Base-by-base conservation (phyloP, 2,113 vertebrate genomes). In the Puffinus mauretanicus region DNA sequence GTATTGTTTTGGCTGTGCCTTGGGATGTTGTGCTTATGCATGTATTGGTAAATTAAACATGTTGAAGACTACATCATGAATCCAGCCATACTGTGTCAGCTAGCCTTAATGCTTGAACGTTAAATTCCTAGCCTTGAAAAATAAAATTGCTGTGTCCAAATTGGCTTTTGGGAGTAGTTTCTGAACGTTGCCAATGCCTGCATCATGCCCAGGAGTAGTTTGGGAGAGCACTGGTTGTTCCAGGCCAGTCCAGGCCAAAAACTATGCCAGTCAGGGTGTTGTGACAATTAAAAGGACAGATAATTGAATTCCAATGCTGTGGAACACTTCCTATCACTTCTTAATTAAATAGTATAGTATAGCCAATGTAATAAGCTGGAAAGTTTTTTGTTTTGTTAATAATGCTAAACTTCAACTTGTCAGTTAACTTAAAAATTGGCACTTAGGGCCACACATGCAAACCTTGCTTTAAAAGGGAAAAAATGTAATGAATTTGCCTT, bases 281-380 rank as follows among this genome's bases (percentile, higher is more conserved):
- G 16, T 58, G 81, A 62, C 60, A 77, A 80, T 77, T 69, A 61
- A 83, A 94, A 92, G 36, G 51, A 83, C 8, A 30, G 30, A 69
- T 91, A 95, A 91, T 91, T 94, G 65, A 95, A 94, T 94, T 88
- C 18, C 40, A 86, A 4, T 70, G 36, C 34, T 83, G 51, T 73
- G 80, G 64, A 94, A 88, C 24, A 21, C 6, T 77, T 88, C 18
- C 32, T 85, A 77, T 40, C 46, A 38, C 7, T 87, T 71, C 6
- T 60, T 88, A 85, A 85, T 82, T 64, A 76, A 96, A 40, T 44
- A 72, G 24, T 64, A 30, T 12, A 34, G 27, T 19, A 19, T 91
- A 52, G 16, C 36, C 58, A 88, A 51, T 15, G 8, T 52, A 65
- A 69, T 69, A 80, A 79, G 14, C 30, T 49, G 76, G n/a, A 34